Base-by-base conservation (phyloP, 2,888 invertebrate species). In the Bruchidius siliquastri region DNA sequence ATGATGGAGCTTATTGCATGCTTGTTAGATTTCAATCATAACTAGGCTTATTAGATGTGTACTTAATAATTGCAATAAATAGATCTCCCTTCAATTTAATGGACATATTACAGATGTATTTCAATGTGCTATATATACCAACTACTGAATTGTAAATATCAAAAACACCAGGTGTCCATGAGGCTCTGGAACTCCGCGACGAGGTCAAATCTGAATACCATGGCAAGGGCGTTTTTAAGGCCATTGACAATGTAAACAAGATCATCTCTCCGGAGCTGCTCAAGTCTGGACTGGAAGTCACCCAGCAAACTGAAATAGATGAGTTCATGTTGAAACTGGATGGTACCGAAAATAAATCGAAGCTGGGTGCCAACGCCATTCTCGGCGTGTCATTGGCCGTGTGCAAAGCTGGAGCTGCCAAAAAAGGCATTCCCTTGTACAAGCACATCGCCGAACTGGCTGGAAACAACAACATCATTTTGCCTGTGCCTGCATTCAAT, bases 401-500 rank as follows among this genome's bases (percentile, higher is more conserved):
- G 0, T 95, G 95, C 87, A 99, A 99, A 88, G 99, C 99, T 79
- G 99, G 98, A 76, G 99, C 99, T 80, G 97, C 97, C 81, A 94
- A 96, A 87, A 97, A 96, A 87, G 94, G 93, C 77, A 88, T 95
- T 66, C 95, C 96, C 21, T 88, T 96, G 66, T 96, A 96, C 89
- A 93, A 92, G 89, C 97, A 99, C 87, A 92, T 99, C 82, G 99
- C 99, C 77, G 97, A 98, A 85, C 90, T 99, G 84, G 95, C 99
- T 80, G 97, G 97, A 79, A 97, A 96, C 84, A 90, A 88, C 77
- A 90, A 96, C 49, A 94, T 99, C 83, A 92, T 99, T 76, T 89
- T 99, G 76, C 99, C 99, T 10, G 96, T 96, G 0, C 99, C 99
- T 69, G 98, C 99, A 70, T 98, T 99, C 88, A 99, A 99, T 85